phyloP scores from a whole-genome alignment of 1,140 invertebrate genomes.

The Bombus pyrosoma region DNA sequence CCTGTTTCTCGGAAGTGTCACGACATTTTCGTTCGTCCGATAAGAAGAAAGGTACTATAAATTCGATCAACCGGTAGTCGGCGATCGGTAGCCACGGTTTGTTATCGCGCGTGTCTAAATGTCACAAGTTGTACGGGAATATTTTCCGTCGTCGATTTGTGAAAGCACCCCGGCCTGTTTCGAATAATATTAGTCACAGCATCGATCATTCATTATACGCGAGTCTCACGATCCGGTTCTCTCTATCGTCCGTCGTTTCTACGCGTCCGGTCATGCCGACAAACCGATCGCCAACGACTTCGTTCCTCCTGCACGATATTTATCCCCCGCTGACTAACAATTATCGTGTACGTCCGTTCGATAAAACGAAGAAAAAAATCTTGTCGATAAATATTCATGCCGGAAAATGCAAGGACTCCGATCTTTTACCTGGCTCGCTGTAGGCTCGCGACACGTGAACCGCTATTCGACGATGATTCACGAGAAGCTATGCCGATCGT shows the following conservation, averaged over 20 bases:
- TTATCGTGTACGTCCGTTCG: not conserved
- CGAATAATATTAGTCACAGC: not conserved
- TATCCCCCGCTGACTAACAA: not conserved
- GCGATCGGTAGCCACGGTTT: not conserved
- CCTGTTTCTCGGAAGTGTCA: conserved; percentile 41
- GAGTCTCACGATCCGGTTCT: conserved; percentile 6
- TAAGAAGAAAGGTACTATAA: not conserved
- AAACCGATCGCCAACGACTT: not conserved
- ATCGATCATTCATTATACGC: conserved; percentile 20
- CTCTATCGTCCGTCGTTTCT: not conserved
- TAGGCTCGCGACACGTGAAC: conserved; percentile 30
- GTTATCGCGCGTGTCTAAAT: conserved; percentile 17
- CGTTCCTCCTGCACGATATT: not conserved
- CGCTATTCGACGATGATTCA: conserved; percentile 47
- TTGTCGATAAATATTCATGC: conserved; percentile 47
- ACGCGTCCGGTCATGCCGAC: not conserved
- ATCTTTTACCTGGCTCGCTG: conserved; percentile 11
- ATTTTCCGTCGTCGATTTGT: conserved; percentile 18
- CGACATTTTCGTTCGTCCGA: not conserved
- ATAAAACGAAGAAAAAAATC: not conserved
- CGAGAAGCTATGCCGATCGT: conserved; percentile 13
- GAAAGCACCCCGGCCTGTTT: conserved; percentile 16
- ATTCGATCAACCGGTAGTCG: not conserved
- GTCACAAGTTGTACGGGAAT: conserved; percentile 28
- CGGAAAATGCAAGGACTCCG: conserved; percentile 34